Conservation (phyloP, 2,888 invertebrate species). For the Seira musarum region DNA sequence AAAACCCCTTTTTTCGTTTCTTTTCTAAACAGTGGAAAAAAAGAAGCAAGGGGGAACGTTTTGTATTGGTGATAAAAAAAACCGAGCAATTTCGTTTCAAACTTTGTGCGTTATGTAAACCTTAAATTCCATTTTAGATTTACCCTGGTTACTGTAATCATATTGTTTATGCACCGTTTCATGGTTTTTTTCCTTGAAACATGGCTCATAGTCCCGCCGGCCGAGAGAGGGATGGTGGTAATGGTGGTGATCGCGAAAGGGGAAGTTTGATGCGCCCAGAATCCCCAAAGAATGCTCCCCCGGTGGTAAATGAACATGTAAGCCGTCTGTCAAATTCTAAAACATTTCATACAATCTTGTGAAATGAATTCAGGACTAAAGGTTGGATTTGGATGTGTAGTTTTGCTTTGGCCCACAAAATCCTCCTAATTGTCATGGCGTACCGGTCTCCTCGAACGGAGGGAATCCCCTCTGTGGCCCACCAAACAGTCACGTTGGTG, state of each 20-base stretch:
- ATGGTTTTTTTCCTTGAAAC: constrained; percentile 40
- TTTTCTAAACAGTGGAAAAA: constrained; percentile 27
- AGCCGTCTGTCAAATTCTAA: constrained; percentile 19
- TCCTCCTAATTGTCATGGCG: constrained; percentile 67
- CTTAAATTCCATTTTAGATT: background rate
- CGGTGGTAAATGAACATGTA: constrained; percentile 68
- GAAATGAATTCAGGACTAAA: background rate
- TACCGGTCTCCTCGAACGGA: constrained; percentile 65
- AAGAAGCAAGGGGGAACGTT: background rate
- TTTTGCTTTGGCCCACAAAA: constrained; percentile 62
- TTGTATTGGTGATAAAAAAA: background rate
- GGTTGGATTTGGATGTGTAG: background rate
- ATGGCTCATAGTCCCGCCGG: constrained; percentile 63
- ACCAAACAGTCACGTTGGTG: constrained; percentile 56
- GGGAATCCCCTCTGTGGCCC: constrained; percentile 62
- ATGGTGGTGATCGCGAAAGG: constrained; percentile 33
- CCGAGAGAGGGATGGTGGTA: constrained; percentile 39
- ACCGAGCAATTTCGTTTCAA: background rate
- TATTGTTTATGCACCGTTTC: background rate
- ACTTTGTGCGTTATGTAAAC: no score
- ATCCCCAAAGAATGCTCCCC: constrained; percentile 68
- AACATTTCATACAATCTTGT: no score
- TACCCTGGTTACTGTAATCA: background rate
- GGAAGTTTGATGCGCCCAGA: constrained; percentile 60
- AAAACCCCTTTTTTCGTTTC: background rate